phyloP scores from a whole-genome alignment of 2,888 invertebrate species.

The Plagiodera versicolora region DNA sequence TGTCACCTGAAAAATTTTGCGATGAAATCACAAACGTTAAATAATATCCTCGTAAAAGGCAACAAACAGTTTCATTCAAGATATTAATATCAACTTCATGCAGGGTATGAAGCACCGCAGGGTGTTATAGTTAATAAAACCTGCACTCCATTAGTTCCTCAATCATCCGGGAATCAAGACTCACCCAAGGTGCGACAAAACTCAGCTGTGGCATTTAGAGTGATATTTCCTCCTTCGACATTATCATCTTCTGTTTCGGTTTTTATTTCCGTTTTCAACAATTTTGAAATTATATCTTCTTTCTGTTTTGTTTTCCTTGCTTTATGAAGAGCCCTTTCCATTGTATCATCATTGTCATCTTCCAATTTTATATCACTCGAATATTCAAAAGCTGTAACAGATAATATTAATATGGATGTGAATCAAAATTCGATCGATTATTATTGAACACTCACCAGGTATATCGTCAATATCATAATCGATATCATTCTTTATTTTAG shows the following conservation, averaged over 20 bases:
- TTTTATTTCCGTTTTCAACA: slow-evolving; percentile 48
- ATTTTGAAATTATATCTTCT: slow-evolving; percentile 48
- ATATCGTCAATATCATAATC: slow-evolving; percentile 66
- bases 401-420: too few species aligned
- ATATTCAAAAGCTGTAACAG: slow-evolving; percentile 47
- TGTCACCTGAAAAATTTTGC: slow-evolving; percentile 70
- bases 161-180: too few species aligned
- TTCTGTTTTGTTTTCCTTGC: slow-evolving; percentile 62
- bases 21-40: too few species aligned
- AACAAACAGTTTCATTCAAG: too few species aligned
- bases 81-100: too few species aligned
- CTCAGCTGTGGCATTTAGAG: slow-evolving; percentile 92
- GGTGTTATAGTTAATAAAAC: too few species aligned
- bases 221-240: slow-evolving; percentile 62
- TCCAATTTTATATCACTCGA: slow-evolving; percentile 60
- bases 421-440: too few species aligned
- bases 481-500: slow-evolving; percentile 41
- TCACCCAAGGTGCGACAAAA: slow-evolving; percentile 84
- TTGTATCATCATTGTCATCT: slow-evolving; percentile 59
- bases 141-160: too few species aligned
- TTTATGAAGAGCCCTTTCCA: slow-evolving; percentile 61
- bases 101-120: too few species aligned
- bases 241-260: slow-evolving; percentile 47
- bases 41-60: too few species aligned
- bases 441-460: slow-evolving; percentile 54